These are phyloP conservation scores for Athripsodes cinereus DNA, from an alignment of 2,888 invertebrate species.

Conservation along the genomic window DNA sequence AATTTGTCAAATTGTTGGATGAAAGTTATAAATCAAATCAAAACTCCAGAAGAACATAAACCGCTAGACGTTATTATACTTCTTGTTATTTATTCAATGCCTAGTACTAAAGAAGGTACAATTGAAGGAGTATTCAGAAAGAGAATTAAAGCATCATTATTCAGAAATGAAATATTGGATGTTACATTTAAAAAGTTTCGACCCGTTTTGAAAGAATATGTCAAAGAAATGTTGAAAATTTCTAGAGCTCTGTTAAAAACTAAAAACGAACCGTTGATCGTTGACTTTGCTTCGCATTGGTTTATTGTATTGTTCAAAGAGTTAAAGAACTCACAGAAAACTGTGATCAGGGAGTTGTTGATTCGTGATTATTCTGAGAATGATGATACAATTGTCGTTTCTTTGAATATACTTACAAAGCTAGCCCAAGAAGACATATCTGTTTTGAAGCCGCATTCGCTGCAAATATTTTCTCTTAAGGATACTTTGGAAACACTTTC, in stretches of 20 bases:
- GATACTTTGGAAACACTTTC: slow-evolving; percentile 71
- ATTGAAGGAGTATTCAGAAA: slow-evolving; percentile 59
- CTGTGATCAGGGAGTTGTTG: slow-evolving; percentile 41
- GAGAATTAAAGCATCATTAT: slow-evolving; percentile 54
- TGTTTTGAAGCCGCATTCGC: slow-evolving; percentile 51
- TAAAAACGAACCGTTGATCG: slow-evolving; percentile 44
- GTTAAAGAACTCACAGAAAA: slow-evolving; percentile 39
- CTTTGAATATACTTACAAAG: slow-evolving; percentile 34
- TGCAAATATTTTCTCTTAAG: slow-evolving; percentile 58
- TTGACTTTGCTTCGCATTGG: slow-evolving; percentile 53
- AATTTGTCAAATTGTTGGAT: slow-evolving; percentile 51
- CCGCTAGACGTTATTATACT: slow-evolving; percentile 64
- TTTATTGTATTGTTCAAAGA: slow-evolving; percentile 49
- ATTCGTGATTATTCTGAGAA: slow-evolving; percentile 35
- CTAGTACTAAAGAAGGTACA: slow-evolving; percentile 53
- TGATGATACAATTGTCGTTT: slow-evolving; percentile 16
- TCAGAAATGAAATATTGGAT: slow-evolving; percentile 53
- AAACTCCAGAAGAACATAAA: slow-evolving; percentile 49
- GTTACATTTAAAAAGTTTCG: slow-evolving; percentile 51
- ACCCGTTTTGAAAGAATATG: slow-evolving; percentile 50
- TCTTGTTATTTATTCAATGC: slow-evolving; percentile 56
- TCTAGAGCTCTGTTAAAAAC: slow-evolving; percentile 50
- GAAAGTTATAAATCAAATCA: slow-evolving; percentile 49
- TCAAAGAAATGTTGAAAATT: slow-evolving; percentile 50
- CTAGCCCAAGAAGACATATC: slow-evolving; percentile 41